Conservation (phyloP, 2,113 vertebrate species). For the Corvus hawaiiensis region DNA sequence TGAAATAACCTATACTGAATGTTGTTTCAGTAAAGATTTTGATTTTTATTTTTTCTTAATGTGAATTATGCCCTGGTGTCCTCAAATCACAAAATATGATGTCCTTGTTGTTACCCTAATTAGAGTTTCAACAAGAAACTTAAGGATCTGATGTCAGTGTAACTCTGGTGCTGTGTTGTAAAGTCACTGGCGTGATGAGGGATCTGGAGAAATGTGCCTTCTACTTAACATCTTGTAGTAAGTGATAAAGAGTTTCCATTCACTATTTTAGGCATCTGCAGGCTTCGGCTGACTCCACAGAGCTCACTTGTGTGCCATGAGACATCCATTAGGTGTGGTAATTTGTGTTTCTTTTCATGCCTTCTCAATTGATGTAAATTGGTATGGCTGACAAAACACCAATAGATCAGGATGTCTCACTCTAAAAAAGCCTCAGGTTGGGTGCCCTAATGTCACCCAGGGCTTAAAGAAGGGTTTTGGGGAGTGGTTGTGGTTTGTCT, state of each 20-base stretch:
- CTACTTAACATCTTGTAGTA: not conserved
- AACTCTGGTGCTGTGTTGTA: not conserved
- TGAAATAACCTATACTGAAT: not conserved
- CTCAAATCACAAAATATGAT: not conserved
- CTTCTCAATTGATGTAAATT: not conserved
- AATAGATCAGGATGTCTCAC: not conserved
- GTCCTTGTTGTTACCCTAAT: not conserved
- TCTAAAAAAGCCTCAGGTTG: not conserved
- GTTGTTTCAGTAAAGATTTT: not conserved
- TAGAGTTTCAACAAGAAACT: not conserved
- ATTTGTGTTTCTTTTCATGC: not conserved
- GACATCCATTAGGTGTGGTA: not conserved
- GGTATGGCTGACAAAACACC: not conserved
- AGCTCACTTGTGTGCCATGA: not conserved
- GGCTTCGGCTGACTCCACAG: not conserved
- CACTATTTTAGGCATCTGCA: not conserved
- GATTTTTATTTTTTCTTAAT: accelerated
- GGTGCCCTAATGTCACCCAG: not conserved
- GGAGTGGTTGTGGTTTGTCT: not conserved
- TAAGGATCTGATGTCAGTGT: not conserved
- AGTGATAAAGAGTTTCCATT: not conserved
- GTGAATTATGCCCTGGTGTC: not conserved
- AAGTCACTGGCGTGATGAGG: not conserved
- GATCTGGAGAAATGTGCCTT: not conserved
- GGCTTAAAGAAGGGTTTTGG: not conserved